Base-by-base conservation (phyloP, 2,797 vertebrate species). In the Aphelocoma californica region DNA sequence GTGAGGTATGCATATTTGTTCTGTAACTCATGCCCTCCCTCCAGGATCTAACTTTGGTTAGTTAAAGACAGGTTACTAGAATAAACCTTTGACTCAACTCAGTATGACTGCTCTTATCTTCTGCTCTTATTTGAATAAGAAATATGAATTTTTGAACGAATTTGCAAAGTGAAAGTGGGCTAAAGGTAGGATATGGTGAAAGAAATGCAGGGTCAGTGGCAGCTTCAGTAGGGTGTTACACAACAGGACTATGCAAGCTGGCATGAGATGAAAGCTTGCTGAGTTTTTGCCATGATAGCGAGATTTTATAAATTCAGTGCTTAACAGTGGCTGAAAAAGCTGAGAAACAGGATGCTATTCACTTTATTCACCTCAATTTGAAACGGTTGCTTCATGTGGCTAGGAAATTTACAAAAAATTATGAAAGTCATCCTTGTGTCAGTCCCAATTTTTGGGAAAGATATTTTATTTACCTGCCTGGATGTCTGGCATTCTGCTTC, bases 171-270 rank as follows among this genome's bases (percentile, higher is more conserved):
- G 48, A 45, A 96, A 95, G 89, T 88, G 62, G 92, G 89, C 45
- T 73, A 92, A 93, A 94, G 95, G 92, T 91, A 94, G 80, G 40
- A 72, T 88, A 70, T 77, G 90, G 73, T 88, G 89, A 91, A 96
- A 94, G 74, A 78, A 92, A 75, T 45, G 12, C 48, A 48, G 56
- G 91, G 87, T 86, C 85, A 86, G 62, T 51, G 80, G 45, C 69
- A 74, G 54, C 58, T 84, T 72, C 80, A 61, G 42, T 6, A 57
- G 15, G 18, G 28, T 78, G 16, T 97, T 96, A 81, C 89, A 86
- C 77, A 95, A 94, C 8, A 78, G 28, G 65, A 36, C 51, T 70
- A 70, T 66, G 62, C 66, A 82, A 88, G 66, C 66, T 92, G 91
- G 87, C 77, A 81, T 10, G 62, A 90, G 82, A 79, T 81, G 66